Evolutionary conservation across 1,140 invertebrate genomes (phyloP), one percentile per base, ranked within the genome.

Genomic region (Drosophila ohnishii): DNA sequence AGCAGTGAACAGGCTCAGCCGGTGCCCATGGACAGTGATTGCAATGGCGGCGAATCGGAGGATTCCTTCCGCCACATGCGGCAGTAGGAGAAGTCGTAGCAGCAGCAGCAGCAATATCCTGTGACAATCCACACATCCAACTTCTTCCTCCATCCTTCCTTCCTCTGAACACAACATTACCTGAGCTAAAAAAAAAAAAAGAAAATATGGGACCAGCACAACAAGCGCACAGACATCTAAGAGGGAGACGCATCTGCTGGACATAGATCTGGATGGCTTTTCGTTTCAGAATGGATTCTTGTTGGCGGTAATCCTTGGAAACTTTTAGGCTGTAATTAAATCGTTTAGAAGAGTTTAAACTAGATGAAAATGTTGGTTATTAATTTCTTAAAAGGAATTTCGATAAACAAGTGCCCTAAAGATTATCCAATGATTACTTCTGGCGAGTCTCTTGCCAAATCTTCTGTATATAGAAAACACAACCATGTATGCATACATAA

Each of bases 1-100:
- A 78, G 30, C 51, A 78, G 34, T 57, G 77, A 74, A 25, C 73
- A 66, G 56, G 34, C 40, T 5, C 79, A 79, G 14, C 64, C 86
- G 10, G 78, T 90, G 70, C 89, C 89, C 56, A 90, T 90, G 90
- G 90, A 91, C 8, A 91, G 90, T 32, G 89, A 90, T 51, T 81
- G 78, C 28, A 78, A 73, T 75, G 78, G 80, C 30, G 70, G 74
- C 13, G 89, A 88, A 34, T 74, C 73, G 25, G 77, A 70, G 9
- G 78, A 87, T 13, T 59, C 81, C 6, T 85, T 75, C 40, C 62
- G 80, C n/a, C 85, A 85, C 42, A 84, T 80, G 85, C 85, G 76
- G 35, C 81, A 89, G 69, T 75, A 87, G 62, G 25, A 34, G 19
- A 6, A 47, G 7, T 22, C 45, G 2, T 14, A 45, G 19, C 28